These are phyloP conservation scores for Osmoderma eremita DNA, from an alignment of 2,888 invertebrate species.

Conservation along the genomic window DNA sequence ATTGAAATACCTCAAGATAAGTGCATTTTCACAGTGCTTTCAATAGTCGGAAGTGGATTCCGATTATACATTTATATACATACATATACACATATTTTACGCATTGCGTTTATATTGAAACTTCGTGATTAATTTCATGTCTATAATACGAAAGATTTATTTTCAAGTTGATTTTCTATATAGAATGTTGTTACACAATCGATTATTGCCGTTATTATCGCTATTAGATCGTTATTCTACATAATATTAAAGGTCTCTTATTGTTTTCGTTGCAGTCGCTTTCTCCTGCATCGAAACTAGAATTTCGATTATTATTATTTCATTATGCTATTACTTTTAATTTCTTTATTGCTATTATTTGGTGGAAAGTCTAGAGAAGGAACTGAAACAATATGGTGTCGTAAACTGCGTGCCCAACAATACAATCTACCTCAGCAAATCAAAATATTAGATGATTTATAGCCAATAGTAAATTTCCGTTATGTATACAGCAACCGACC, in stretches of 20 bases:
- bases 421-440: slow-evolving; percentile 64
- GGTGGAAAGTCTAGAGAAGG: slow-evolving; percentile 60
- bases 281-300: slow-evolving; percentile 23
- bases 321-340: slow-evolving; percentile 42
- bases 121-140: slow-evolving; percentile 32
- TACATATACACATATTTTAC: slow-evolving; percentile 44
- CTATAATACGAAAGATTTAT: slow-evolving; percentile 45
- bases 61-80: slow-evolving; percentile 27
- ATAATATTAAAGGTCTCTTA: slow-evolving; percentile 29
- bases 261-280: slow-evolving; percentile 30
- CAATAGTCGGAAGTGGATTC: slow-evolving; percentile 25
- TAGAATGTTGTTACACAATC: slow-evolving; percentile 34
- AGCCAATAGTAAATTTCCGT: slow-evolving; percentile 62
- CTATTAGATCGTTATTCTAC: slow-evolving; percentile 43
- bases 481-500: slow-evolving; percentile 60
- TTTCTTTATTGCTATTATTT: slow-evolving; percentile 42
- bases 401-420: slow-evolving; percentile 59
- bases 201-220: slow-evolving; percentile 41
- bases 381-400: slow-evolving; percentile 60
- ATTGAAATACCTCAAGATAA: slow-evolving; percentile 56
- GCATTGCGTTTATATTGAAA: slow-evolving; percentile 44
- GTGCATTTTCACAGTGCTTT: slow-evolving; percentile 54
- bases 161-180: slow-evolving; percentile 44
- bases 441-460: slow-evolving; percentile 62
- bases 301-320: slow-evolving; percentile 43